Evolutionary conservation across 2,797 vertebrate genomes (phyloP), one percentile per base, ranked within the genome.

Genomic region (Eleutherodactylus coqui): DNA sequence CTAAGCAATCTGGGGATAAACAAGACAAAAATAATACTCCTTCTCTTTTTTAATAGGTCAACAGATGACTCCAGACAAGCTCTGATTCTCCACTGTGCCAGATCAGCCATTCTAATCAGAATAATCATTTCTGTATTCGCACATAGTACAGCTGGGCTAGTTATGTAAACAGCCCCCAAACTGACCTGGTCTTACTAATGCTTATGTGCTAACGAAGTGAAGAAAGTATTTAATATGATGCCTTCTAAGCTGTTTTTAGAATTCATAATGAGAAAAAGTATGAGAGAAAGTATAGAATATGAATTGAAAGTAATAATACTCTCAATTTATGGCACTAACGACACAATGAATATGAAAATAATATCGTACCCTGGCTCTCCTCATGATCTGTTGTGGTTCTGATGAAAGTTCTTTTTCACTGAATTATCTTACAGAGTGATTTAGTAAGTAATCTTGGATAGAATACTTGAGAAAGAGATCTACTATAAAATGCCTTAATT

Each of bases 61-160:
- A 27, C 69, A 73, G 38, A 73, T 73, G 41, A 73, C 69, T 73
- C 69, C n/a, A 73, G 38, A 73, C 69, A 73, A 73, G 41, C 69
- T 13, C 29, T 45, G 69, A 73, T 14, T 45, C 45, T 45, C 41
- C 41, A 27, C 41, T 14, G 38, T 73, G 69, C 24, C 38, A 45
- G 69, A 73, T 73, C 69, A 73, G 21, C 38, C 69, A 24, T 73
- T 73, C 4, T 45, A 73, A 73, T 73, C 69, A 16, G 69, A 45
- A 73, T 73, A 73, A 73, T 73, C 69, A 45, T 45, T 43, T 73
- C 41, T 45, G 27, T 73, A 45, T 73, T 73, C 69, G 38, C 69
- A 73, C 41, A 45, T 27, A 43, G 69, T 73, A 73, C 69, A 73
- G 41, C 41, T 27, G 41, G 13, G 41, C n/a, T 45, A 27, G 69